A percentile compares a stretch with the other conserved stretches of the same genome.
Conservation (phyloP, 2,797 vertebrate species). For the Gadopsis bispinosus region DNA sequence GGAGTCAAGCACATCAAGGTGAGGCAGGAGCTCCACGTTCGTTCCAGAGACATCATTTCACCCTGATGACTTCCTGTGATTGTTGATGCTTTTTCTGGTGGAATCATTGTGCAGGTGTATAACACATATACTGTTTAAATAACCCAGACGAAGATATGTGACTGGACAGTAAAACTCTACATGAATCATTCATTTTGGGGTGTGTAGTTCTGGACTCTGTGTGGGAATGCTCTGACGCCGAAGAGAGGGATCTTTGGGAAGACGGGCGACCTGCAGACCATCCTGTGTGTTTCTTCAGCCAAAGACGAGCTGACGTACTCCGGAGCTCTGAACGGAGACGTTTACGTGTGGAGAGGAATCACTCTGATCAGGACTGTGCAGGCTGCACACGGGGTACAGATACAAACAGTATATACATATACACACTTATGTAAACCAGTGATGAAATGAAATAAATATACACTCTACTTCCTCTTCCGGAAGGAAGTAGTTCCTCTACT, state of each 20-base stretch:
- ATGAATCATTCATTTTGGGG: neutral
- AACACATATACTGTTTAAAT: neutral
- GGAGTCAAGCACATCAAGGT: conserved; percentile 99
- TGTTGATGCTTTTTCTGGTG: no score
- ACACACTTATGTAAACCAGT: no score
- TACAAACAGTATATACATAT: no score
- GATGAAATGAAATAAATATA: no score
- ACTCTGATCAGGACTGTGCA: conserved; percentile 90
- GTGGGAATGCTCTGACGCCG: conserved; percentile 94
- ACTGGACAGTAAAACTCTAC: neutral
- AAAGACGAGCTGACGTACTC: conserved; percentile 96
- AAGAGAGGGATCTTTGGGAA: conserved; percentile 96
- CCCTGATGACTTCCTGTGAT: neutral
- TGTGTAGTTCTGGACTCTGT: conserved; percentile 93
- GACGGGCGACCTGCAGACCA: conserved; percentile 96
- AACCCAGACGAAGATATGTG: neutral
- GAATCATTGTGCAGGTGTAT: neutral
- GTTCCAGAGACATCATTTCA: neutral
- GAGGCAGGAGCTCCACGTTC: conserved; percentile 51
- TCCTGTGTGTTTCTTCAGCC: conserved; percentile 92
- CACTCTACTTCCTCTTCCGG: no score
- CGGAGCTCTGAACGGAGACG: conserved; percentile 95
- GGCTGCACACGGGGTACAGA: conserved; percentile 90
- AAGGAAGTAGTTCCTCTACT: no score
- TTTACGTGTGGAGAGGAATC: conserved; percentile 95